A percentile compares a stretch with the other conserved stretches of the same genome.
These are phyloP conservation scores for Merodon equestris DNA, from an alignment of 2,888 invertebrate species.

Conservation along the genomic window DNA sequence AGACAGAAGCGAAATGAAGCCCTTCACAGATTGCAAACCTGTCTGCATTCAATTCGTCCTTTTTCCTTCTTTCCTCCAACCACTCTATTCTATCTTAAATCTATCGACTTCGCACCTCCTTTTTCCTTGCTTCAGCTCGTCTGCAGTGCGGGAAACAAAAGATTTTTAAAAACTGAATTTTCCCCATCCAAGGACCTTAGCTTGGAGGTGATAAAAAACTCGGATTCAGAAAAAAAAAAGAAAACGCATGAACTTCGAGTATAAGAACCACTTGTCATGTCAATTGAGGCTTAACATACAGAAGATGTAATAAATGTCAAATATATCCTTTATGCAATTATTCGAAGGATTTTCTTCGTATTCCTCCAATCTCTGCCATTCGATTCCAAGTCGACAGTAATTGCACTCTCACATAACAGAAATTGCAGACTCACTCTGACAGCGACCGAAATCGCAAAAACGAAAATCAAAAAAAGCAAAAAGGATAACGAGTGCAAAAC, in stretches of 20 bases:
- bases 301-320: conserved; percentile 57
- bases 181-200: conserved; percentile 3
- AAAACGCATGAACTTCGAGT: conserved; percentile 2
- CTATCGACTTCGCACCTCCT: conserved; percentile 19
- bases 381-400: conserved; percentile 56
- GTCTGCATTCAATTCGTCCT: conserved; percentile 20
- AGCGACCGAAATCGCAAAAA: background rate
- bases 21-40: background rate
- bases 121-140: conserved; percentile 3
- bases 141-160: background rate
- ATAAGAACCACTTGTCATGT: conserved; percentile 53
- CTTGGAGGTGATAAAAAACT: background rate
- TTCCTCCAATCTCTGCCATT: conserved; percentile 2
- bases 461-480: background rate
- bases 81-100: too few relatives aligned
- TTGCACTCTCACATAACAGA: conserved; percentile 39
- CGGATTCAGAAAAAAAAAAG: background rate
- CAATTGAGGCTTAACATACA: conserved; percentile 52
- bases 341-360: conserved; percentile 17
- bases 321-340: conserved; percentile 63
- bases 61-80: background rate
- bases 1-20: conserved; percentile 17
- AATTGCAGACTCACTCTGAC: conserved; percentile 27
- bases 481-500: background rate
- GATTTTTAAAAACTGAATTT: conserved; percentile 11